Evolutionary conservation across 2,888 invertebrate genomes (phyloP), one percentile per base, ranked within the genome.

Genomic region (Ctena decussata): DNA sequence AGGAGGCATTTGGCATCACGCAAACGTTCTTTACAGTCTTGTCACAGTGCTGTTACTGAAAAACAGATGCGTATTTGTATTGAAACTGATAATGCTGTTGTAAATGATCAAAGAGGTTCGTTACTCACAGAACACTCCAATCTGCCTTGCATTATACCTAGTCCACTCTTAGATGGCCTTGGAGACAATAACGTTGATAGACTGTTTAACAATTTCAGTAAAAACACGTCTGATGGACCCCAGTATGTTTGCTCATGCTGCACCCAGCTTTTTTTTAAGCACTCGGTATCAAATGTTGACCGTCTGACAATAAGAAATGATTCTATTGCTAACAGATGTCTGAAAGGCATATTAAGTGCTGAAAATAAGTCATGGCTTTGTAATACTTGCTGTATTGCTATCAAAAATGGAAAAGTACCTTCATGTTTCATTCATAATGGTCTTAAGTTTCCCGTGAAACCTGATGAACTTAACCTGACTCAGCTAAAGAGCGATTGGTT

Each of bases 191-290:
- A 30, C 24, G 27, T 30, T 27, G 30, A 60, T 27, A 60, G 30
- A 30, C 5, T 60, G 27, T 3, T 30, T 11, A 60, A 60, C 60
- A 60, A 3, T 60, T 75, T 65, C 57, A 60, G 2, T 39, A 39
- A 57, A 44, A n/a, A 44, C 39, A 69, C 35, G 12, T 69, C 44
- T 77, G 46, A 24, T 39, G 77, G 77, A 27, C 77, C 77, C 18
- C 12, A 32, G 41, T 76, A 60, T 76, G 76, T 76, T 24, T 76
- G 76, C 27, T 12, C 76, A 57, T 76, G 76, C 24, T 76, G 76
- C 57, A 76, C 60, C 32, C 57, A 76, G 37, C 53, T 24, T 57
- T 57, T 57, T 60, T 76, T 76, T 49, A 60, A 37, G 41, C 57
- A 76, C n/a, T 57, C 60, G 6, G 39, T 76, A 6, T 24, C 60